Evolutionary conservation across 2,113 vertebrate species (phyloP), one percentile per base, ranked within the genome.

Genomic region (Zingel zingel): DNA sequence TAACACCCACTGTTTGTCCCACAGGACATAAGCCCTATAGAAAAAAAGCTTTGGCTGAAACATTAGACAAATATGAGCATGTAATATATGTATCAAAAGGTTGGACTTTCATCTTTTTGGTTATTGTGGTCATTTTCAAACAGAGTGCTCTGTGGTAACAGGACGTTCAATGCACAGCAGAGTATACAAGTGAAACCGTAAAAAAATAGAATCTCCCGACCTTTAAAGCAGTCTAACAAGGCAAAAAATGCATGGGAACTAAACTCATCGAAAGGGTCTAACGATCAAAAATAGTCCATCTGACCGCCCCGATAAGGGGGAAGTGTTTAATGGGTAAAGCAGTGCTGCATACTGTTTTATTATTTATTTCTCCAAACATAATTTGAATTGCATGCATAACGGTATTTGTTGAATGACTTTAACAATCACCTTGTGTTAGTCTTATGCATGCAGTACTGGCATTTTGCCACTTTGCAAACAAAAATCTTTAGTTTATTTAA

Each of bases 191-290:
- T 47, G 63, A 51, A 33, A 68, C 27, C 33, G 6, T 43, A 56
- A 4, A 70, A 23, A 70, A 18, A 30, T 18, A 10, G 11, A 63
- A n/a, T 74, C 63, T 62, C 33, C 57, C 66, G 48, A 68, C 33
- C 63, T 68, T 62, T 25, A 74, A 63, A 9, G 39, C 36, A 61
- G n/a, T n/a, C 56, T 33, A 69, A 69, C 8, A 53, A 3, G 23
- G 14, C 16, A 30, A 45, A 6, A 66, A 15, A 63, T 43, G 5
- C 33, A 25, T 39, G 10, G 30, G 30, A 57, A 25, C 33, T 56
- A 47, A 69, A 63, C 25, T 51, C 2, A 23, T 39, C 16, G 5
- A 14, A 47, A 57, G 4, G 9, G 19, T 65, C 2, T 47, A 36
- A 23, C 19, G 3, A 53, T 58, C 25, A 18, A 74, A 36, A 61